Base-by-base conservation (phyloP, 2,797 vertebrate species). In the Neomorphus geoffroyi region DNA sequence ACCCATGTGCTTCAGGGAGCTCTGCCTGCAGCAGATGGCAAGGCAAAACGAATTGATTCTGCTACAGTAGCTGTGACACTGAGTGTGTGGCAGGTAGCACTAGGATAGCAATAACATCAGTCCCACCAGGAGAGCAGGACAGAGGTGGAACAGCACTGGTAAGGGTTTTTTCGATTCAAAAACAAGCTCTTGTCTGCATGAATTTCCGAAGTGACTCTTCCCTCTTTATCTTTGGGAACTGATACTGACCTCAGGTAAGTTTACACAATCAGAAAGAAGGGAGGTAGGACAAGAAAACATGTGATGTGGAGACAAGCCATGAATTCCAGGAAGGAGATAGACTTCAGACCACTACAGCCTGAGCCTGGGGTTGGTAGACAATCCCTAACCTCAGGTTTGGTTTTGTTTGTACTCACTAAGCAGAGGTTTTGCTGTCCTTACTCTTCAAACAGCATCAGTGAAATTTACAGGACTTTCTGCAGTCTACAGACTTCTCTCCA, bases 1-100 rank as follows among this genome's bases (percentile, higher is more conserved):
- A 46, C 4, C 7, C 37, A 16, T 2, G 1, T 2, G 23, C 48
- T 7, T 9, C 0, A 16, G n/a, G 33, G 15, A 48, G 23, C 30
- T 35, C 61, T 54, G 24, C 18, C 35, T 26, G 53, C 66, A 45
- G 61, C 62, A 84, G 35, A 56, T 17, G 28, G 41, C n/a, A 45
- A 64, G 32, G 73, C 37, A 84, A 89, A 78, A 45, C 7, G 41
- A 32, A 7, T 41, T 26, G 39, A 7, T 28, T 71, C 39, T 53
- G 50, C 60, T 48, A 13, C 5, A 2, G 33, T 1, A 0, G 28
- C 57, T 64, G 58, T 22, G 26, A 72, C 11, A 5, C 27, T 1
- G 6, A 54, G 41, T 3, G 0, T 0, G 0, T 4, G 54, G 32
- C 53, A 81, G 27, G 43, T 12, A 80, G 43, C 7, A 9, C 1